Percentiles rank a stretch among this genome's conserved stretches.
Evolutionary conservation across 2,888 invertebrate species (phyloP).

Genomic region (Cacoxenus indagator): DNA sequence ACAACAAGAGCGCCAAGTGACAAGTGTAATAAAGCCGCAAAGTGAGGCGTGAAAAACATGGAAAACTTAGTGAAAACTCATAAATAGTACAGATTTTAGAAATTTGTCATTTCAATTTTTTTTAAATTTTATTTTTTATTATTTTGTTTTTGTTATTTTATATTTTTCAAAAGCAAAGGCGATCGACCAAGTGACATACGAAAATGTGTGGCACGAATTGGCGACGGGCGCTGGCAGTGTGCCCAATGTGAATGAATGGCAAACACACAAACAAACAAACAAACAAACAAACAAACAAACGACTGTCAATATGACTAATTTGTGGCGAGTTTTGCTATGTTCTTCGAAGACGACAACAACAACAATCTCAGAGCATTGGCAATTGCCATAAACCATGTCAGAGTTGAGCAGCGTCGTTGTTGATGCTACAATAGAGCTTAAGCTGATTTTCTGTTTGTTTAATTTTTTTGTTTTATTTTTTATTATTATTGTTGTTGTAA

Average conservation of each 20-base stretch:
- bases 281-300: conserved; percentile 30
- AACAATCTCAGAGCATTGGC: conserved; percentile 33
- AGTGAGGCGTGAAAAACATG: background rate
- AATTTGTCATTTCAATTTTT: background rate
- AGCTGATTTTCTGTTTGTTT: too few relatives aligned
- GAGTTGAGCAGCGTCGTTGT: too few relatives aligned
- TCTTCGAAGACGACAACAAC: background rate
- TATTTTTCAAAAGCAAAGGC: background rate
- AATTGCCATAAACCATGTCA: conserved; percentile 38
- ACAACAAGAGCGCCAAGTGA: conserved; percentile 10
- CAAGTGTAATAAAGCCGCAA: conserved; percentile 25
- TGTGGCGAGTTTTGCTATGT: conserved; percentile 35
- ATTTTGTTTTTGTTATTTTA: conserved; percentile 33
- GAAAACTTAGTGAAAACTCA: background rate
- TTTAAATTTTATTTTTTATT: conserved; percentile 33
- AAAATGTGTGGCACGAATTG: background rate
- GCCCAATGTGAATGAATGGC: background rate
- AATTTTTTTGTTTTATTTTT: too few relatives aligned
- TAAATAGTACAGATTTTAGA: background rate
- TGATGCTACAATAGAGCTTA: too few relatives aligned
- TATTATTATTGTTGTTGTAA: background rate
- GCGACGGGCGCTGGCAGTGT: background rate
- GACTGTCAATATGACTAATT: conserved; percentile 45
- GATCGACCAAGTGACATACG: background rate
- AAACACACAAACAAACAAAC: background rate